Base-by-base conservation (phyloP, 2,113 vertebrate genomes). In the Leptobrachium leishanense region DNA sequence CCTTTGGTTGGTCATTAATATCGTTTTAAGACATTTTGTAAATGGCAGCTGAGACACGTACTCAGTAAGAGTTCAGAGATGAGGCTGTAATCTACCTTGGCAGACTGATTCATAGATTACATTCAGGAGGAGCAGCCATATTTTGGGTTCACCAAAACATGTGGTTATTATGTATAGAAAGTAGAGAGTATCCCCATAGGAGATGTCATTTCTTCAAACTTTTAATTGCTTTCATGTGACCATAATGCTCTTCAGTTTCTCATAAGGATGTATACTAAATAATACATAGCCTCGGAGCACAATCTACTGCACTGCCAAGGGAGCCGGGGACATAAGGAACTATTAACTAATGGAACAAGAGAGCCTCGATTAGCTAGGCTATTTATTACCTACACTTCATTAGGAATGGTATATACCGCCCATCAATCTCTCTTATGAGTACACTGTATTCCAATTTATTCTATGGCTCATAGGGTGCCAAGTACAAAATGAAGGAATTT, bases 241-340 rank as follows among this genome's bases (percentile, higher is more conserved):
- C 39, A 6, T 40, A 9, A 72, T 72, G 15, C 53, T 54, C 40
- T 31, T 31, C 69, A 54, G 69, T 72, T 72, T 72, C 69, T 55
- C 53, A 72, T 55, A 72, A 40, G 40, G 44, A 72, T 50, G 40
- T 54, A 72, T 53, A 5, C 46, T 72, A 5, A 72, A 72, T 55
- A 72, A 55, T 54, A 55, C 53, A 41, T 50, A 53, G 68, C 13
- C 8, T 15, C 15, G n/a, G 46, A 53, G 5, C 46, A 43, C 15
- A 53, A 53, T 46, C 46, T 6, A 2, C 69, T 54, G n/a, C 50
- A 54, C 69, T 72, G 39, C 66, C 69, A 54, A 39, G 68, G 13
- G 13, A 44, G 39, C 63, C 39, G 63, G 46, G 46, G 55, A 59
- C 55, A 12, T 59, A 12, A 15, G 11, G 13, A 59, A 59, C 13